phyloP scores from a whole-genome alignment of 2,797 vertebrate species.

The Schizopygopsis pylzovi region DNA sequence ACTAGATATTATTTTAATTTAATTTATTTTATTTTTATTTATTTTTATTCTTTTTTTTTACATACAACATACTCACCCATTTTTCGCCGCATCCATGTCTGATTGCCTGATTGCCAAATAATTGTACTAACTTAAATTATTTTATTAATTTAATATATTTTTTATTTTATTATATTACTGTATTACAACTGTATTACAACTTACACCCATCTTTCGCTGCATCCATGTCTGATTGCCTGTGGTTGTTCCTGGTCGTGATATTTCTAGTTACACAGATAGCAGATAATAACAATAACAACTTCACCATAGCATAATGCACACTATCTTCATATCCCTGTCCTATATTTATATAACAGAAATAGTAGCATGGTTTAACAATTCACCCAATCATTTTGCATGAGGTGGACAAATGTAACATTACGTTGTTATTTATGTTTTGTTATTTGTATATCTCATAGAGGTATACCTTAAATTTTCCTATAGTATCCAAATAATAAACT shows the following conservation, averaged over 20 bases:
- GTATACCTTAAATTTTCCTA: background rate
- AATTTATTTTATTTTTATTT: too few relatives aligned
- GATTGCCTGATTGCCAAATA: too few relatives aligned
- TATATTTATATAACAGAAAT: background rate
- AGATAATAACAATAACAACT: background rate
- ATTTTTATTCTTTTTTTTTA: too few relatives aligned
- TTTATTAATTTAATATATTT: too few relatives aligned
- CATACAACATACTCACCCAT: too few relatives aligned
- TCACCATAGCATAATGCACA: background rate
- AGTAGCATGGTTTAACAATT: background rate
- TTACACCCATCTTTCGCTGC: too few relatives aligned
- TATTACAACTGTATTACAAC: background rate
- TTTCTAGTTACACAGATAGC: background rate
- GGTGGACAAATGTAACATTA: background rate
- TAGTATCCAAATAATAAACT: conserved; percentile 1
- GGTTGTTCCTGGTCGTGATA: background rate
- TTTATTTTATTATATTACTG: background rate
- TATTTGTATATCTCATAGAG: background rate
- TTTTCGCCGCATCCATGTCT: too few relatives aligned
- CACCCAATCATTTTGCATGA: background rate
- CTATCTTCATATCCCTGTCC: background rate
- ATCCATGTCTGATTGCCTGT: background rate
- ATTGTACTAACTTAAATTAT: too few relatives aligned
- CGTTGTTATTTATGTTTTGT: background rate
- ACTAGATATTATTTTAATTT: too few relatives aligned